Evolutionary conservation across 2,113 vertebrate species (phyloP), one percentile per base, ranked within the genome.

Genomic region (Leptobrachium ailaonicum): DNA sequence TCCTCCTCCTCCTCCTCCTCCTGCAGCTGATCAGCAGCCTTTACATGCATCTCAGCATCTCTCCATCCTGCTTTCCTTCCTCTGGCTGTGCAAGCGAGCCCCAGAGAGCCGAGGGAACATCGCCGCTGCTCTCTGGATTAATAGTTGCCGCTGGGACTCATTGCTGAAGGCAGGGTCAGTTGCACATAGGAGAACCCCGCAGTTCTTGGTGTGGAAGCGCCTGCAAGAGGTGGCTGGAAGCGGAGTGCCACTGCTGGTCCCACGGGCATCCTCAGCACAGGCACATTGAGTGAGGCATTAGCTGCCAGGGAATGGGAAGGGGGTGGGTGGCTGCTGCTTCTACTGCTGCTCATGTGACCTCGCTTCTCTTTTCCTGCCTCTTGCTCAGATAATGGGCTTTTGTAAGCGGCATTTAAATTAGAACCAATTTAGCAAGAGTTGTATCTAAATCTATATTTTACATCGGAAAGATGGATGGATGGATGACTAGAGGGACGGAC

Each of bases 281-380:
- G 58, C 66, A 50, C 58, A 54, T 41, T 10, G 32, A 50, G 74
- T 14, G 47, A 67, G 75, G 47, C 74, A 58, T 45, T 44, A 54
- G 66, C 66, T 62, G 76, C 66, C 76, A 53, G 64, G 45, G 75
- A 76, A 56, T 14, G 67, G 58, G 70, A 44, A 43, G 70, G 44
- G 45, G 14, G 70, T 60, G 71, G 71, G 44, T 41, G 20, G 76
- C 68, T 58, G 77, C 77, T 79, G 47, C 47, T 50, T 5, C 8
- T 50, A 54, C 47, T 56, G 76, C 68, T 58, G 77, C 77, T 73
- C 77, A 80, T 80, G 77, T 80, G 77, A 80, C 77, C 77, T 80
- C 41, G 77, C 77, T 73, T 80, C 62, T 66, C 77, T 80, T 80
- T 80, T 80, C 63, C 77, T 80, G 77, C 47, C 77, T 79, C 56